Base-by-base conservation (phyloP, 2,888 invertebrate species). In the Folsomia candida region DNA sequence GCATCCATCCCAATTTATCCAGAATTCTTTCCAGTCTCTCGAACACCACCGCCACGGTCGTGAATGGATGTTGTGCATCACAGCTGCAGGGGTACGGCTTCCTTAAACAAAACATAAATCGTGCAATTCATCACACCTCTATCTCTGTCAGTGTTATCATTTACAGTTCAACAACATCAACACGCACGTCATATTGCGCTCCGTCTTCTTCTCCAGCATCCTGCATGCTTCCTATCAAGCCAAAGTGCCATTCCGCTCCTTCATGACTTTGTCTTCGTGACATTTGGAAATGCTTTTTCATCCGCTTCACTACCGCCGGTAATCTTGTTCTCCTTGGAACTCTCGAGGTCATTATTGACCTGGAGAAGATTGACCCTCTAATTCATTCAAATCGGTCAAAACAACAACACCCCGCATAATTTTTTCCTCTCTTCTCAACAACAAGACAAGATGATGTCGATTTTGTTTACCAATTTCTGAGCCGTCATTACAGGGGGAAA, bases 131-230 rank as follows among this genome's bases (percentile, higher is more conserved):
- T 65, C 65, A 65, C 28, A 51, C 57, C 27, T 24, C 27, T 65
- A 65, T 65, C 65, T 65, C 57, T 65, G 65, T 65, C 65, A 65
- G 61, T 51, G 20, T 65, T 65, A 54, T 57, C 57, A 65, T 65
- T 65, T 65, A 65, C 65, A 65, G 65, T 65, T 65, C 65, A 65
- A 65, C 65, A 65, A 51, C 65, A 65, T 59, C 20, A 11, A 24
- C 26, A 20, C 27, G 24, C 59, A 24, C 59, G 4, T 57, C 24
- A 59, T 59, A 59, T 59, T 24, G 4, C 9, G 27, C 26, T 59
- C n/a, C 59, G 57, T 57, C 57, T 57, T 37, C 14, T 37, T 37
- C 37, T 37, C 37, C 37, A 37, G 37, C 37, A 37, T 37, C 37
- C 37, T 37, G 37, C n/a, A n/a, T n/a, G n/a, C 14, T 37, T 37